phyloP scores from a whole-genome alignment of 2,797 vertebrate genomes.

The Acanthurus lineatus region DNA sequence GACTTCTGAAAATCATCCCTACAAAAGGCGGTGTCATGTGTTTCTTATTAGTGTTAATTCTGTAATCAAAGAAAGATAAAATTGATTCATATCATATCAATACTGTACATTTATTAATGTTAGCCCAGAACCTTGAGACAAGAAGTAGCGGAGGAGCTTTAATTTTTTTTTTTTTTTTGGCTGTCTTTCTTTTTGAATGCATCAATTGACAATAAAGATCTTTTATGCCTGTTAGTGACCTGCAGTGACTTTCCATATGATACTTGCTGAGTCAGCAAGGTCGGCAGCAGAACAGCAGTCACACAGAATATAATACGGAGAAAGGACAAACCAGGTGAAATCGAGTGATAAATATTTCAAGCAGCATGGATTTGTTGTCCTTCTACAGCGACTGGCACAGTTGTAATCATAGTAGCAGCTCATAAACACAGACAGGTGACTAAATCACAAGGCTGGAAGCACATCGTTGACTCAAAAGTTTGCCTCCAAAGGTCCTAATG shows the following conservation, averaged over 20 bases:
- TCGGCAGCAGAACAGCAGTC: constrained; percentile 34
- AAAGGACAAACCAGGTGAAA: constrained; percentile 40
- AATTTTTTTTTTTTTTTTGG: too few relatives aligned
- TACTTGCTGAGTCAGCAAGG: background rate
- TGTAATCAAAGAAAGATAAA: too few relatives aligned
- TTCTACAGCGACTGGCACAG: constrained; percentile 17
- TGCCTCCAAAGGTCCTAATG: constrained; percentile 28
- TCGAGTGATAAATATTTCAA: constrained; percentile 56
- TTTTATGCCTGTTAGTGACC: constrained; percentile 6
- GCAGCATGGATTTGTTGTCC: constrained; percentile 22
- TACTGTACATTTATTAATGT: too few relatives aligned
- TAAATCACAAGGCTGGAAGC: constrained; percentile 35
- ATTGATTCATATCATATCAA: too few relatives aligned
- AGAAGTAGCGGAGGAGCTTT: background rate
- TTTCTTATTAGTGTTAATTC: background rate
- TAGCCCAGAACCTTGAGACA: too few relatives aligned
- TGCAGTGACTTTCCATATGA: background rate
- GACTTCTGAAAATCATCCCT: background rate
- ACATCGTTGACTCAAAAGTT: constrained; percentile 57
- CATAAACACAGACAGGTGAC: constrained; percentile 40
- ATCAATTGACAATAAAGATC: constrained; percentile 25
- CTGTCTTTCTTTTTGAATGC: background rate
- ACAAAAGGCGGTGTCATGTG: background rate
- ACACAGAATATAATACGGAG: background rate
- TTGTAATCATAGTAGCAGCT: constrained; percentile 38